These are phyloP conservation scores for Palythoa grandis DNA, from an alignment of 92 coral and sea anemone species.

Conservation along the genomic window DNA sequence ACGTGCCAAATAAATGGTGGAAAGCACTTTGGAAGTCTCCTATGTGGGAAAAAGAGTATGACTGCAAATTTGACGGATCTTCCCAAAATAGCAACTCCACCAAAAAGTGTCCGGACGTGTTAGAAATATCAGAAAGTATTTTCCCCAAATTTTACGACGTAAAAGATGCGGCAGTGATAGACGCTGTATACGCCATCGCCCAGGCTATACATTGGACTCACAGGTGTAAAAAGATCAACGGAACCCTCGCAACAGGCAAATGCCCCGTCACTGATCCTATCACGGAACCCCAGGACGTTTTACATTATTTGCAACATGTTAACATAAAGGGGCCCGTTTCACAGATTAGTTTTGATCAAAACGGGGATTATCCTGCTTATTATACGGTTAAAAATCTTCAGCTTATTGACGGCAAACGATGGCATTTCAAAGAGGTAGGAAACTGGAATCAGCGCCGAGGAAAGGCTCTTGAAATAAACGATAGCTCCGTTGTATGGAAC, in stretches of 20 bases:
- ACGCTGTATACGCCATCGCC: slow-evolving; percentile 93
- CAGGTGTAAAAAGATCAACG: slow-evolving; percentile 57
- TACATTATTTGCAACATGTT: slow-evolving; percentile 55
- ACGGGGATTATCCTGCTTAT: slow-evolving; percentile 67
- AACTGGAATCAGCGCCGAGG: slow-evolving; percentile 62
- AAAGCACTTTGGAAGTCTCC: slow-evolving; percentile 60
- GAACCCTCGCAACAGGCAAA: slow-evolving; percentile 15
- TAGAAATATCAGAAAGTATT: slow-evolving; percentile 49
- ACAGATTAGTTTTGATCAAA: slow-evolving; percentile 63
- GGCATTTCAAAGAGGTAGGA: slow-evolving; percentile 69
- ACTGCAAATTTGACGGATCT: slow-evolving; percentile 55
- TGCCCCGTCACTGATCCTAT: slow-evolving; percentile 63
- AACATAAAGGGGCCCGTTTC: slow-evolving; percentile 57
- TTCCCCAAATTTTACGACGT: slow-evolving; percentile 60
- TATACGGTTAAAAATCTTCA: slow-evolving; percentile 75
- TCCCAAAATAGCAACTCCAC: slow-evolving; percentile 7
- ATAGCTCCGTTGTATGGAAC: slow-evolving; percentile 60
- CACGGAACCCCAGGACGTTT: slow-evolving; percentile 57
- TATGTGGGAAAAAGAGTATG: slow-evolving; percentile 49
- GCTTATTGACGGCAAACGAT: slow-evolving; percentile 47
- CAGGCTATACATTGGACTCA: slow-evolving; percentile 79
- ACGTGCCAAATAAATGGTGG: slow-evolving; percentile 78
- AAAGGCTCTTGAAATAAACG: slow-evolving; percentile 51
- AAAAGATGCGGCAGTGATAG: slow-evolving; percentile 73
- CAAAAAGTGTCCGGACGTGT: slow-evolving; percentile 49